Conservation (phyloP, 1,140 invertebrate species). For the Pomacea maculata region DNA sequence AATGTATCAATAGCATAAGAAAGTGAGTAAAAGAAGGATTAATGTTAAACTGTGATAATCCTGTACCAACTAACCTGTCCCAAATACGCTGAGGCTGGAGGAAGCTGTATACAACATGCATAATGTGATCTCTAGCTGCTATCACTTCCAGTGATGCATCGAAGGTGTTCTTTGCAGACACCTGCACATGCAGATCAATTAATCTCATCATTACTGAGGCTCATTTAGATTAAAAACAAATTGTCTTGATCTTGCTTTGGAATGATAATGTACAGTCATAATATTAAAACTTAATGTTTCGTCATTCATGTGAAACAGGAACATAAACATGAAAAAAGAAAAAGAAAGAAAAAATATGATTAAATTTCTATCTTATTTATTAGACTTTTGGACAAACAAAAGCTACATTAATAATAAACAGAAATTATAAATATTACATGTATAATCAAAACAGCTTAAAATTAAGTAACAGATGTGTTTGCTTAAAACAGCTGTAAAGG, state of each 20-base stretch:
- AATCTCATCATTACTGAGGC: neutral
- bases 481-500: no score
- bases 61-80: constrained; percentile 54
- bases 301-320: no score
- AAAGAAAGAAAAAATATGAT: no score
- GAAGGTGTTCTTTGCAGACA: constrained; percentile 62
- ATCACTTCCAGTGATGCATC: constrained; percentile 62
- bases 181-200: constrained; percentile 39
- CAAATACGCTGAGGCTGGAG: constrained; percentile 59
- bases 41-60: neutral
- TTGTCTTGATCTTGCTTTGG: no score
- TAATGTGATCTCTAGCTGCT: constrained; percentile 64
- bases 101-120: constrained; percentile 64
- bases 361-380: neutral
- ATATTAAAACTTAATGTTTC: neutral
- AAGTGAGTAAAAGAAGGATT: neutral
- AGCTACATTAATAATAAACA: no score
- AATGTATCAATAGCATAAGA: neutral
- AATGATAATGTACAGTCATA: neutral
- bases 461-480: no score
- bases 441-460: no score
- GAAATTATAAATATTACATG: no score
- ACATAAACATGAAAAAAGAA: neutral
- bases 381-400: no score
- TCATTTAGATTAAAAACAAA: neutral